Conservation (phyloP, 2,888 invertebrate genomes). For the Cheilosia urbana region DNA sequence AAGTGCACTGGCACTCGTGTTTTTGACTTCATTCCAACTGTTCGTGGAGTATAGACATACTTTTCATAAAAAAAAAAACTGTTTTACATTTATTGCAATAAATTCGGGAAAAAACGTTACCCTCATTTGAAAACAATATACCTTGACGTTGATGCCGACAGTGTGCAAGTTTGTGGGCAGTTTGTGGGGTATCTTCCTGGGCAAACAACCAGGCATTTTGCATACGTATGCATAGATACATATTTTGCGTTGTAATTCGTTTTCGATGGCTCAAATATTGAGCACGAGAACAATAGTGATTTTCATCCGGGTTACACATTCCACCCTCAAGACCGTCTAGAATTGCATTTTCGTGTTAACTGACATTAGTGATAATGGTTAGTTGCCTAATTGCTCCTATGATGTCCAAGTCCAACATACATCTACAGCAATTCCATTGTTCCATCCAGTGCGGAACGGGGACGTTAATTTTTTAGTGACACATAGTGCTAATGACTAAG, state of each 20-base stretch:
- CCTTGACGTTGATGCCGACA: constrained; percentile 9
- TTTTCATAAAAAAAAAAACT: constrained; percentile 3
- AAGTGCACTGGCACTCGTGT: constrained; percentile 30
- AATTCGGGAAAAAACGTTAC: not conserved
- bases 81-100: constrained; percentile 12
- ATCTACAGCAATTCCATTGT: constrained; percentile 1
- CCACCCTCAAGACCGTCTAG: constrained; percentile 11
- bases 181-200: constrained; percentile 31
- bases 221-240: constrained; percentile 22
- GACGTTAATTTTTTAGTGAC: constrained; percentile 35
- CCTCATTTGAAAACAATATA: constrained; percentile 18
- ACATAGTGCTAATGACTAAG: not conserved
- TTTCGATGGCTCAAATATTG: constrained; percentile 7
- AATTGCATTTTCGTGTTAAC: constrained; percentile 4
- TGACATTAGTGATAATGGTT: constrained; percentile 27
- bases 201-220: constrained; percentile 48
- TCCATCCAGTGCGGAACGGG: constrained; percentile 19
- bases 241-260: constrained; percentile 29
- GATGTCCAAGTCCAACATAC: not conserved
- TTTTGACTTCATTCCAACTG: constrained; percentile 20
- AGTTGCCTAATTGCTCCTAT: constrained; percentile 5
- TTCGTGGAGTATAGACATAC: constrained; percentile 3
- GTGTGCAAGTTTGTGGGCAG: constrained; percentile 6
- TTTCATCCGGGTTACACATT: constrained; percentile 9
- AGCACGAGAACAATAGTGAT: constrained; percentile 32